Conservation (phyloP, 2,113 vertebrate genomes). For the Otolemur garnettii region DNA sequence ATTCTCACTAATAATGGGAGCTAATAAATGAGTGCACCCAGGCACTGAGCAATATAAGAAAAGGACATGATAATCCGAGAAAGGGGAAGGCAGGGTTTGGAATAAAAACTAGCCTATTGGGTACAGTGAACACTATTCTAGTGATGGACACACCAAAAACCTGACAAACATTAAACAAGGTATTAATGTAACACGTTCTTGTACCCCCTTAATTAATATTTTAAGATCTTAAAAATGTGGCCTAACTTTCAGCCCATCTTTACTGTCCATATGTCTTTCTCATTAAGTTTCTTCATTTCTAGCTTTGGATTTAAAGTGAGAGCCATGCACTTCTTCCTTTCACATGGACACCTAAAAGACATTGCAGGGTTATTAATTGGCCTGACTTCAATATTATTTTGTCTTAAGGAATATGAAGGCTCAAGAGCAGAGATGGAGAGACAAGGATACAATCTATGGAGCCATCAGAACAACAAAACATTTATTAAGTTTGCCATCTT, state of each 20-base stretch:
- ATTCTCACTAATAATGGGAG: no score
- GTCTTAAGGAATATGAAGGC: neutral
- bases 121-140: no score
- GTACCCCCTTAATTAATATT: no score
- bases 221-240: no score
- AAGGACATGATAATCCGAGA: no score
- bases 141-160: no score
- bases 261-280: neutral
- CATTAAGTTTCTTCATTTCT: neutral
- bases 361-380: neutral
- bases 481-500: neutral
- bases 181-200: no score
- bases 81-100: no score
- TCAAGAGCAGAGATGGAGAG: neutral
- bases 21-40: no score
- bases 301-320: neutral
- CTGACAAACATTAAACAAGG: no score
- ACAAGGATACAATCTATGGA: neutral
- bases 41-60: no score
- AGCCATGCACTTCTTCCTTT: neutral
- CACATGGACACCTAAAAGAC: neutral
- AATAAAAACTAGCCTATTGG: no score
- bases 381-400: neutral
- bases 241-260: neutral
- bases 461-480: neutral